A percentile compares a stretch with the other conserved stretches of the same genome.
phyloP scores from a whole-genome alignment of 2,888 invertebrate genomes.

The Lottia gigantea region DNA sequence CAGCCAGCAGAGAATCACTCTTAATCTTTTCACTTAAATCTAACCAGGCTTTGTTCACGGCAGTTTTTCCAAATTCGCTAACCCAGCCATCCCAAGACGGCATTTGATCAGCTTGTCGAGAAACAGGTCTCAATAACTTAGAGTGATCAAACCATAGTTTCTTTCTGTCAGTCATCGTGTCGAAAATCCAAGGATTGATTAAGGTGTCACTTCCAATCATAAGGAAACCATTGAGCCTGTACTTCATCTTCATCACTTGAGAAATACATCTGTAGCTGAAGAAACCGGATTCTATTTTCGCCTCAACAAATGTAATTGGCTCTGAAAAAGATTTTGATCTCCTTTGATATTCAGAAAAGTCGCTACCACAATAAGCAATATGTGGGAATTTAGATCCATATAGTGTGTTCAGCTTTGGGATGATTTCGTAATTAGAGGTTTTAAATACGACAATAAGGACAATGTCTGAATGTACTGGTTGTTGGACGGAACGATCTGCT shows the following conservation, averaged over 20 bases:
- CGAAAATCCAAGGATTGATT: conserved; percentile 1
- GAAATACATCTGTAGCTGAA: not conserved
- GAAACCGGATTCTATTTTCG: not conserved
- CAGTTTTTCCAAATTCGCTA: not conserved
- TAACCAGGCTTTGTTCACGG: not conserved
- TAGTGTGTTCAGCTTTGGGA: conserved; percentile 4
- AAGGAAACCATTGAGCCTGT: not conserved
- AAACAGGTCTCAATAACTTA: not conserved
- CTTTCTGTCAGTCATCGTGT: not conserved
- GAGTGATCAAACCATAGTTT: not conserved
- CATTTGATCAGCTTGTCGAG: not conserved
- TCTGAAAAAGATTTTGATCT: not conserved
- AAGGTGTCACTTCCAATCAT: not conserved
- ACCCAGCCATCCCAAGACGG: not conserved
- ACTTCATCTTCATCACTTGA: not conserved
- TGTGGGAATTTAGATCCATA: conserved; percentile 18
- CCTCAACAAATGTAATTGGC: not conserved
- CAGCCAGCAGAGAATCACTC: not conserved
- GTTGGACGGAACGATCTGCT: not conserved
- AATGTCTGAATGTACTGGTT: conserved; percentile 10
- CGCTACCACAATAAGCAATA: conserved; percentile 19
- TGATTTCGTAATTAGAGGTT: conserved; percentile 8
- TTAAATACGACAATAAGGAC: conserved; percentile 19
- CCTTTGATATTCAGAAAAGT: not conserved
- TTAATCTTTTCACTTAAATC: not conserved